Evolutionary conservation across 2,797 vertebrate species (phyloP).

Genomic region (Thripadectes ignobilis): DNA sequence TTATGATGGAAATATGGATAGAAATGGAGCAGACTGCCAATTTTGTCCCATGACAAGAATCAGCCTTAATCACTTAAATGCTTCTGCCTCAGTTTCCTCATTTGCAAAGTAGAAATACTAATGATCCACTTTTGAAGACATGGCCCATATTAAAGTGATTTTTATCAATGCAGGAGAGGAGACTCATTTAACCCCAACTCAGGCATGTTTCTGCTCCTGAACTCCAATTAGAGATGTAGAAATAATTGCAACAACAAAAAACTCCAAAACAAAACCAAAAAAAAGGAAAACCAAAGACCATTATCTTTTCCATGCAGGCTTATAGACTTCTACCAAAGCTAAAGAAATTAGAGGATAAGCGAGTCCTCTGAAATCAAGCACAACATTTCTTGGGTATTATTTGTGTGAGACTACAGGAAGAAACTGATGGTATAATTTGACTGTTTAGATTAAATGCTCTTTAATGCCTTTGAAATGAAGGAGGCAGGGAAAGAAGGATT

Average conservation of each 20-base stretch:
- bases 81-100: not conserved
- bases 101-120: not conserved
- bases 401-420: not conserved
- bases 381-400: not conserved
- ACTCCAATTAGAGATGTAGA: not conserved
- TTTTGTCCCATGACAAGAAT: not conserved
- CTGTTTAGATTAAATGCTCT: not conserved
- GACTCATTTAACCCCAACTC: not conserved
- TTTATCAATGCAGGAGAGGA: not conserved
- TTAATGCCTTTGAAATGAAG: not conserved
- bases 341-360: not conserved
- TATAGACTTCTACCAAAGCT: not conserved
- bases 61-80: no score
- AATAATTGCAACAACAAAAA: not conserved
- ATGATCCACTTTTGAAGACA: not conserved
- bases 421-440: not conserved
- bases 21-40: not conserved
- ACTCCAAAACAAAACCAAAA: not conserved
- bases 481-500: not conserved
- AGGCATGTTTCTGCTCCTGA: not conserved
- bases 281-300: not conserved
- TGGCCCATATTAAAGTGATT: accelerated
- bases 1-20: not conserved
- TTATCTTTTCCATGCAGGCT: not conserved
- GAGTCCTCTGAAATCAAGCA: not conserved